These are phyloP conservation scores for Odontamblyopus rebecca DNA, from an alignment of 2,797 vertebrate species.

Conservation along the genomic window DNA sequence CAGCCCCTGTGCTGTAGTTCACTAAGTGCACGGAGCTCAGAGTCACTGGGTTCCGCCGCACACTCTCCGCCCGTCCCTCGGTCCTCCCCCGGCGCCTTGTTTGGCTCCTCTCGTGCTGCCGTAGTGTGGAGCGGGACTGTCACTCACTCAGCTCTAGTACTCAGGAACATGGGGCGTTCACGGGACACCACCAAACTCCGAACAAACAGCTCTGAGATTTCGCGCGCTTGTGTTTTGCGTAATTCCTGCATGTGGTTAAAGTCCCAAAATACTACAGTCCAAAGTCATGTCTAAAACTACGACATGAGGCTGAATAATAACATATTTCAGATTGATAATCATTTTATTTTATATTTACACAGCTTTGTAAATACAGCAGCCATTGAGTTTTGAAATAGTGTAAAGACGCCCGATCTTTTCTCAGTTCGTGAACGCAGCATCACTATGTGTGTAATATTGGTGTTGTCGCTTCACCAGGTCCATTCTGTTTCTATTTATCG, in stretches of 20 bases:
- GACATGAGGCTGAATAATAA: no score
- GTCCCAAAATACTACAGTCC: neutral
- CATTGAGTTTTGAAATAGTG: neutral
- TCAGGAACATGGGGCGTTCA: slow-evolving; percentile 56
- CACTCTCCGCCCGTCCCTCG: slow-evolving; percentile 18
- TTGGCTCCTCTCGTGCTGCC: slow-evolving; percentile 42
- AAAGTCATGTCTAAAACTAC: neutral
- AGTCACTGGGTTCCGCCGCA: slow-evolving; percentile 33
- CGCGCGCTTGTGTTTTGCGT: neutral
- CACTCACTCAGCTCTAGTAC: slow-evolving; percentile 62
- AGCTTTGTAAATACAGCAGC: neutral
- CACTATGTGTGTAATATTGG: slow-evolving; percentile 54
- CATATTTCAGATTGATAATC: neutral
- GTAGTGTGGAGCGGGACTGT: slow-evolving; percentile 69
- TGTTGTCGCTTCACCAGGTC: slow-evolving; percentile 42
- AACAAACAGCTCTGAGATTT: neutral
- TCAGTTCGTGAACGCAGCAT: slow-evolving; percentile 44
- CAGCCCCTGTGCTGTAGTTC: slow-evolving; percentile 59
- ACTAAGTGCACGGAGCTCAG: slow-evolving; percentile 24
- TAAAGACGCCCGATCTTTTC: rapidly evolving
- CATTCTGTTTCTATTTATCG: slow-evolving; percentile 54
- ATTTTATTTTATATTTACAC: neutral
- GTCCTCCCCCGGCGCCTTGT: slow-evolving; percentile 37
- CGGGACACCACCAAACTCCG: slow-evolving; percentile 17
- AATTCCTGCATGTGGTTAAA: neutral